These are phyloP conservation scores for Eulemur rubriventer DNA, from an alignment of 2,797 vertebrate species.

Conservation along the genomic window DNA sequence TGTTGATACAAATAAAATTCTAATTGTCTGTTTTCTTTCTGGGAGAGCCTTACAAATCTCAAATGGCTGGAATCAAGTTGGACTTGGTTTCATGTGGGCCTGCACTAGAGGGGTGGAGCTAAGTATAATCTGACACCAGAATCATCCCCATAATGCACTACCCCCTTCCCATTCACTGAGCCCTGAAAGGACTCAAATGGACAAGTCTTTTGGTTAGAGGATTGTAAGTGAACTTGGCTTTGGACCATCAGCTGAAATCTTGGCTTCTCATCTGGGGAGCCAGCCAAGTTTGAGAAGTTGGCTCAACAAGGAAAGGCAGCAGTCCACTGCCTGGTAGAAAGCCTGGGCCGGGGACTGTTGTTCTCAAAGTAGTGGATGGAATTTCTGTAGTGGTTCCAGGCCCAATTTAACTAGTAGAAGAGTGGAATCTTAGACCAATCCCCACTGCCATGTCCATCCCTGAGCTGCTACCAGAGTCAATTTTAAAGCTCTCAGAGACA, in stretches of 20 bases:
- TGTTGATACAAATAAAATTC: slow-evolving; percentile 73
- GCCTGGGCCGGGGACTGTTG: slow-evolving; percentile 64
- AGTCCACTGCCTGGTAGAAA: slow-evolving; percentile 71
- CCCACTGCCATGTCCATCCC: slow-evolving; percentile 44
- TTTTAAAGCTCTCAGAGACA: slow-evolving; percentile 46
- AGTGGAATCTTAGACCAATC: slow-evolving; percentile 68
- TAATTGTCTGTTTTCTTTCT: slow-evolving; percentile 68
- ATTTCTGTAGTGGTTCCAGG: slow-evolving; percentile 76
- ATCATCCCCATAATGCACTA: slow-evolving; percentile 54
- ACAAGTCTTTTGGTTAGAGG: slow-evolving; percentile 71
- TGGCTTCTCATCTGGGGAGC: slow-evolving; percentile 77
- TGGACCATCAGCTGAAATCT: slow-evolving; percentile 74
- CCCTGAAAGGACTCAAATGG: slow-evolving; percentile 75
- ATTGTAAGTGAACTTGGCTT: slow-evolving; percentile 77
- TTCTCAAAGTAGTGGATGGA: slow-evolving; percentile 75
- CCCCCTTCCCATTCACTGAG: slow-evolving; percentile 64
- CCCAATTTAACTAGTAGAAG: slow-evolving; percentile 73
- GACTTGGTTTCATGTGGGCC: slow-evolving; percentile 56
- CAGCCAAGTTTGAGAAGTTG: slow-evolving; percentile 78
- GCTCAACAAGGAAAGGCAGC: slow-evolving; percentile 73
- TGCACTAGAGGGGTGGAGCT: slow-evolving; percentile 25
- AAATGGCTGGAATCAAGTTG: slow-evolving; percentile 59
- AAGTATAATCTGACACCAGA: slow-evolving; percentile 63
- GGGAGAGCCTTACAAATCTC: slow-evolving; percentile 65
- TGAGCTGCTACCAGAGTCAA: slow-evolving; percentile 16